phyloP scores from a whole-genome alignment of 2,888 invertebrate genomes.

The Philonicus albiceps region DNA sequence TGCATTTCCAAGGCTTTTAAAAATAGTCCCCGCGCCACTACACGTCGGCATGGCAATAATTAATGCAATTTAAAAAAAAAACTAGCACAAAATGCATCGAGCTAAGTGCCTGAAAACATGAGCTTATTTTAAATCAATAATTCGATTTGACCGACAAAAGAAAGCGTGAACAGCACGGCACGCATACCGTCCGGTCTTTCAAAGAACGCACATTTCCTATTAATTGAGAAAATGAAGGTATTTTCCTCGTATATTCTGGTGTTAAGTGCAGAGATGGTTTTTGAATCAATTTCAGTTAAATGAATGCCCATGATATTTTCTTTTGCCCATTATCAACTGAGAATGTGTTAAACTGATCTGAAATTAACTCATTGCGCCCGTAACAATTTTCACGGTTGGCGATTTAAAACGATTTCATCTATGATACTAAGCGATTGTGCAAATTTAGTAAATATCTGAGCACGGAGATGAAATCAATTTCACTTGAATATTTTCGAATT shows the following conservation, averaged over 20 bases:
- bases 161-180: slow-evolving; percentile 11
- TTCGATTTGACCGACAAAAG: slow-evolving; percentile 32
- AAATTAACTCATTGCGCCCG: not conserved
- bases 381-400: not conserved
- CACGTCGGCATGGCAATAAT: slow-evolving; percentile 14
- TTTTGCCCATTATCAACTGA: not conserved
- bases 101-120: slow-evolving; percentile 3
- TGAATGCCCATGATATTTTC: not conserved
- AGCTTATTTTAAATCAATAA: slow-evolving; percentile 25
- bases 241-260: not conserved
- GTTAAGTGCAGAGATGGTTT: not conserved
- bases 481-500: not conserved
- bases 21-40: not conserved
- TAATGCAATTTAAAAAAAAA: slow-evolving; percentile 23
- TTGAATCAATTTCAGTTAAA: not conserved
- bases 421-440: not conserved
- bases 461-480: not conserved
- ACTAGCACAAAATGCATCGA: slow-evolving; percentile 4
- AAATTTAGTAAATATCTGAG: not conserved
- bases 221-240: not conserved
- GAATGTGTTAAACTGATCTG: not conserved
- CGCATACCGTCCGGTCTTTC: not conserved
- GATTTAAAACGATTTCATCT: not conserved
- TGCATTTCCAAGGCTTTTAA: slow-evolving; percentile 19
- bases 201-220: not conserved